Conservation (phyloP, 2,888 invertebrate species). For the Alviniconcha strummeri region DNA sequence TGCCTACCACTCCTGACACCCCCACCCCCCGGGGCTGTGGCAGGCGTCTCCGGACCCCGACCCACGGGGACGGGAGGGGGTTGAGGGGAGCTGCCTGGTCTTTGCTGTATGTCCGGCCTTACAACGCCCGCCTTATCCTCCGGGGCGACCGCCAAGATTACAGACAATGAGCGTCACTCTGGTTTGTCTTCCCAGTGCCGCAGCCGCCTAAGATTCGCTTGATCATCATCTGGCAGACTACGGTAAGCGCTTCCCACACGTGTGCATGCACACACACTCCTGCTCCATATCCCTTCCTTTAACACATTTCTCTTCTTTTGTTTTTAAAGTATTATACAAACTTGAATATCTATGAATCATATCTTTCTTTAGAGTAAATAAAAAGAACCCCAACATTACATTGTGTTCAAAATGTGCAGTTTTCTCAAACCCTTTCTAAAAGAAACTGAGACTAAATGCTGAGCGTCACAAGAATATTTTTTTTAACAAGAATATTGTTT, state of each 20-base stretch:
- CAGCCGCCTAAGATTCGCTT: conserved; percentile 26
- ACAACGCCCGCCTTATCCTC: conserved; percentile 17
- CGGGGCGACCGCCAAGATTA: conserved; percentile 20
- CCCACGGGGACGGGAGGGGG: not conserved
- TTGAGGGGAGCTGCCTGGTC: not conserved
- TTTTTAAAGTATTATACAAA: no score
- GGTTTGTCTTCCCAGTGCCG: conserved; percentile 1
- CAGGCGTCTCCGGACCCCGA: not conserved
- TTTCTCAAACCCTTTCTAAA: no score
- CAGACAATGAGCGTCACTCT: conserved; percentile 23
- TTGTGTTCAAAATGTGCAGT: no score
- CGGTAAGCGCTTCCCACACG: no score
- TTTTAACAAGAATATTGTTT: no score
- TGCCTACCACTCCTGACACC: conserved; percentile 1
- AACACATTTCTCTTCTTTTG: no score
- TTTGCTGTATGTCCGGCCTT: conserved; percentile 34
- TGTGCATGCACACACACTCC: not conserved
- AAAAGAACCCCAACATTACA: no score
- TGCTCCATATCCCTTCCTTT: no score
- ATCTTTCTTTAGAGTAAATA: no score
- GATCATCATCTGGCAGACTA: conserved; percentile 28
- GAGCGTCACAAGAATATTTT: no score
- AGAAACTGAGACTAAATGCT: no score
- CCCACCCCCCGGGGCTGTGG: conserved; percentile 29
- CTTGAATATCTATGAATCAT: no score